Base-by-base conservation (phyloP, 2,113 vertebrate genomes). In the Podiceps cristatus region DNA sequence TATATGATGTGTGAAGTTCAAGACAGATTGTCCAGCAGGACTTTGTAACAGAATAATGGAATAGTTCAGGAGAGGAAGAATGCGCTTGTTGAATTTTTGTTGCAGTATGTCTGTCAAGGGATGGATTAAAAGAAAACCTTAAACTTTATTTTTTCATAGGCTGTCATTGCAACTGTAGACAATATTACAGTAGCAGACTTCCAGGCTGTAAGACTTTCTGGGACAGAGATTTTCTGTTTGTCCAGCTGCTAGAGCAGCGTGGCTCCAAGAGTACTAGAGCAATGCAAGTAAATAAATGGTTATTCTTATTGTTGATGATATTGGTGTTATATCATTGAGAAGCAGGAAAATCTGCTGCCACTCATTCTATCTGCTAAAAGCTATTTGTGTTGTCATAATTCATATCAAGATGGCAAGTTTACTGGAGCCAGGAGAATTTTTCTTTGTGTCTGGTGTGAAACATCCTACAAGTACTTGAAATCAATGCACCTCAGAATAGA, bases 1-100 rank as follows among this genome's bases (percentile, higher is more conserved):
- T 24, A 23, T 19, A 19, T 22, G 10, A 42, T 0, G 0, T 42
- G 28, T 5, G 55, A 7, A 44, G 24, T 64, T 73, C 31, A 25
- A 59, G 40, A 49, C 4, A 56, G 17, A 22, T 33, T 62, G 31
- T 44, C 52, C 47, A 31, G 2, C 13, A 83, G 18, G 27, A 22
- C 12, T 53, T 56, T n/a, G 18, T 63, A 55, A 64, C 55, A 44
- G 23, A 86, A 19, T 35, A 64, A 75, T 19, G 10, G 44, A 81
- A 76, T 40, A 69, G 8, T n/a, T 68, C 60, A 74, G 42, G 17
- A 86, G 11, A 31, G 8, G 18, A 69, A 52, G 23, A 85, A 79
- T 22, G 10, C 4, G 37, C 16, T 56, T 89, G 9, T 8, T 68
- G 35, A 85, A 35, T 28, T 73, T 42, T 44, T 44, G 44, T 9